Percentiles rank a stretch among this genome's conserved stretches.
Conservation (phyloP, 2,888 invertebrate genomes). For the Lampropteryx suffumata region DNA sequence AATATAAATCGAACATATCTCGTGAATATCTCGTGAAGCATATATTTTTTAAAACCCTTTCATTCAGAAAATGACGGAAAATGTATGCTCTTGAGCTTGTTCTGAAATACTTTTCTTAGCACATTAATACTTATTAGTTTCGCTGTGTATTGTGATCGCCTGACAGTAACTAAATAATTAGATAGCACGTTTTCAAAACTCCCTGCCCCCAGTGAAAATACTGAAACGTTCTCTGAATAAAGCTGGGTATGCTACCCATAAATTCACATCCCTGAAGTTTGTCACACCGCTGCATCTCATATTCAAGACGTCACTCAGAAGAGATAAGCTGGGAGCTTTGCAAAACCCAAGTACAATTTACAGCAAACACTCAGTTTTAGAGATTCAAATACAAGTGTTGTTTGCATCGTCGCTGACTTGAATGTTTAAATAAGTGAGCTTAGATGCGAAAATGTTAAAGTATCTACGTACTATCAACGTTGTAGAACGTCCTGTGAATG, state of each 20-base stretch:
- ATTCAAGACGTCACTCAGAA: constrained; percentile 48
- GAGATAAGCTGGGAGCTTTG: constrained; percentile 50
- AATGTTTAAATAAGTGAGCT: constrained; percentile 43
- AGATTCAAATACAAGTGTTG: constrained; percentile 42
- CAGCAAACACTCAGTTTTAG: constrained; percentile 50
- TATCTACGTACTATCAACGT: no score
- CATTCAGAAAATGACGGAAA: no score
- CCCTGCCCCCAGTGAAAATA: not conserved
- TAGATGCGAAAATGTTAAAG: constrained; percentile 12
- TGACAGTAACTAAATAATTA: no score
- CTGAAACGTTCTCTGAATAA: not conserved
- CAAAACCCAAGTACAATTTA: constrained; percentile 53
- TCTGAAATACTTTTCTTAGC: no score
- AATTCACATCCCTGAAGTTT: constrained; percentile 33
- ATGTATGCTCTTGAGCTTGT: no score
- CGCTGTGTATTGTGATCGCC: no score
- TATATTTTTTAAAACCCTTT: no score
- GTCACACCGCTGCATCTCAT: constrained; percentile 44
- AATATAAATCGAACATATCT: no score
- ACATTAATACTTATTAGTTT: no score
- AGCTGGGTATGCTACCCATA: constrained; percentile 13
- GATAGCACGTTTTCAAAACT: not conserved
- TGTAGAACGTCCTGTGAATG: no score
- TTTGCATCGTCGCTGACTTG: constrained; percentile 38
- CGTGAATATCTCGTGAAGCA: no score